phyloP scores from a whole-genome alignment of 1,140 invertebrate species.

The Coptotermes formosanus region DNA sequence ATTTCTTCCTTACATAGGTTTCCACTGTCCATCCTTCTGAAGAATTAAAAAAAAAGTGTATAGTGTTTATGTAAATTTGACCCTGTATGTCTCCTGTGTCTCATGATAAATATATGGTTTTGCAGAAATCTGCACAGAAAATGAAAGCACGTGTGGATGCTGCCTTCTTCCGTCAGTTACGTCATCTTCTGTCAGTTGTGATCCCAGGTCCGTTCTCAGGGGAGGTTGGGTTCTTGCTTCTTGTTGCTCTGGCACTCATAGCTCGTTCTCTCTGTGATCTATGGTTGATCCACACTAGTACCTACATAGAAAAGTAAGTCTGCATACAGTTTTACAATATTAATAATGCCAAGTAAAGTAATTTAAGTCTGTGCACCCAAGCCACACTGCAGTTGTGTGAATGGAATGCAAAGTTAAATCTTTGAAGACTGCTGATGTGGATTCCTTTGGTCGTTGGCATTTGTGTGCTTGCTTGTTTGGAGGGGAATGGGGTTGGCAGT shows the following conservation, averaged over 20 bases:
- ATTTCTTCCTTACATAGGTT: too few relatives aligned
- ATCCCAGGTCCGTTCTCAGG: conserved; percentile 73
- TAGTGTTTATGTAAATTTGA: too few relatives aligned
- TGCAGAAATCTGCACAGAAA: conserved; percentile 58
- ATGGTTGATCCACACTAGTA: conserved; percentile 94
- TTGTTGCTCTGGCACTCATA: conserved; percentile 81
- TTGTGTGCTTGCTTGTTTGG: too few relatives aligned
- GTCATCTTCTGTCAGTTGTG: conserved; percentile 75
- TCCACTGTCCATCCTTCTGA: too few relatives aligned
- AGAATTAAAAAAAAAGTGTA: too few relatives aligned
- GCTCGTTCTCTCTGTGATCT: conserved; percentile 91
- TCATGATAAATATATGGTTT: conserved; percentile 17
- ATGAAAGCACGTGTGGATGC: conserved; percentile 84
- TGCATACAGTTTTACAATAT: conserved; percentile 30
- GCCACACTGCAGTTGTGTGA: background rate
- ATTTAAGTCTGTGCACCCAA: background rate
- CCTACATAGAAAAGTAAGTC: conserved; percentile 84
- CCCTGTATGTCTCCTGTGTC: too few relatives aligned
- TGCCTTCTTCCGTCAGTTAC: conserved; percentile 77
- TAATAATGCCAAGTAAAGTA: background rate
- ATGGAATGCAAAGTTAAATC: too few relatives aligned
- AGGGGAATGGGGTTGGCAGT: too few relatives aligned
- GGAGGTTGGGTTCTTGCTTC: conserved; percentile 74
- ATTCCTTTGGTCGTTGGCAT: too few relatives aligned
- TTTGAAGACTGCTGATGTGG: too few relatives aligned